Evolutionary conservation across 1,140 invertebrate species (phyloP), one percentile per base, ranked within the genome.

Genomic region (Drosophila mayri): DNA sequence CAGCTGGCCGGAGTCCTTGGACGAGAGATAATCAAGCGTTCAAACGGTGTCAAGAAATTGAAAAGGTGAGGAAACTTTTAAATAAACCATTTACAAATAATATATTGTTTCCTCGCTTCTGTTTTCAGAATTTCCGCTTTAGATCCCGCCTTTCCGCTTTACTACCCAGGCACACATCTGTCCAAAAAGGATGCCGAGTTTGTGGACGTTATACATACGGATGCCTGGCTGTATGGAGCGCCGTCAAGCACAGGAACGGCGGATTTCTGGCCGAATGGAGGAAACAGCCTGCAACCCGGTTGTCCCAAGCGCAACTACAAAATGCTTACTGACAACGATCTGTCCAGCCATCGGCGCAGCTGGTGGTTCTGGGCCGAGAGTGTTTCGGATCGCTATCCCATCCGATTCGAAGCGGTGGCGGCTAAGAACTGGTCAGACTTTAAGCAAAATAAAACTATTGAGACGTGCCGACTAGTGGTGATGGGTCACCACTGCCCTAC

Each of bases 1-100:
- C 96, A 97, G 63, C 93, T 97, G 32, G 94, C 96, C 4, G 96
- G 96, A 0, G 94, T 95, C 54, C 93, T 95, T 2, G 96, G 95
- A 0, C 92, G 92, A 28, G 92, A 93, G 61, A 68, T 94, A 5
- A 77, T 83, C 18, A 87, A 81, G 14, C 76, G 88, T 7, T 78
- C 79, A 28, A 81, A 84, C 38, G 78, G 81, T 18, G 84, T 54
- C 0, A 62, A 75, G 38, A 92, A 92, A 76, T 40, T 93, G 6
- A 87, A 82, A 50, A 90, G 93, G 93, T 93, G n/a, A 37, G 6
- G 8, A 4, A 25, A 37, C 3, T n/a, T 25, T 16, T 9, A n/a
- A 16, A 7, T 12, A n/a, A 35, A 32, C 0, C 32, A 9, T 32
- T 32, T 50, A n/a, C n/a, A n/a, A n/a, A n/a, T n/a, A n/a, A n/a